Conservation (phyloP, 1,140 invertebrate species). For the Pemphigus obesinymphae region DNA sequence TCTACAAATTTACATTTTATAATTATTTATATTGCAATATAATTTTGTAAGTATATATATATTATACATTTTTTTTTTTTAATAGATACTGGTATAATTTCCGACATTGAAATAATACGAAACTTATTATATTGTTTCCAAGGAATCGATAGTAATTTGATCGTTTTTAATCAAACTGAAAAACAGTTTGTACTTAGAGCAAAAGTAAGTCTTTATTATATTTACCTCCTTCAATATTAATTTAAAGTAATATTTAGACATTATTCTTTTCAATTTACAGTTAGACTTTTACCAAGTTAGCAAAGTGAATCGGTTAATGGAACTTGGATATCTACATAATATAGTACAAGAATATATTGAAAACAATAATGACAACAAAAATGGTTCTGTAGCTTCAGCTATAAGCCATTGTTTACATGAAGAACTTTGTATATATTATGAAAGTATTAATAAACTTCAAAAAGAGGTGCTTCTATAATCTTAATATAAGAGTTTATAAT, state of each 20-base stretch:
- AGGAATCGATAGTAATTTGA: constrained; percentile 12
- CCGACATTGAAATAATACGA: constrained; percentile 17
- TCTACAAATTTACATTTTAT: neutral
- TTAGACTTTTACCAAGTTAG: constrained; percentile 6
- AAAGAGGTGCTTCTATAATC: constrained; percentile 43
- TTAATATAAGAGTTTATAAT: neutral
- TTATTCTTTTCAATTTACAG: neutral
- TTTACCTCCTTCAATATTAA: neutral
- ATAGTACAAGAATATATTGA: constrained; percentile 66
- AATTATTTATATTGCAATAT: neutral
- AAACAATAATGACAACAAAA: constrained; percentile 59
- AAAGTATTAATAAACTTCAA: constrained; percentile 80
- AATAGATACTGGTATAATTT: neutral
- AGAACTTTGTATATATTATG: constrained; percentile 81
- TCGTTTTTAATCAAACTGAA: constrained; percentile 5
- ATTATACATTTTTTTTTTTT: neutral
- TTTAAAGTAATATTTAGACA: neutral
- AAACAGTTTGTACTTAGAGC: constrained; percentile 2
- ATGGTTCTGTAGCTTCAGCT: constrained; percentile 77
- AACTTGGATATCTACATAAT: constrained; percentile 83
- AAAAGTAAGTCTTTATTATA: neutral
- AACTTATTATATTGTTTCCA: constrained; percentile 27
- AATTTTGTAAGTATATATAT: neutral
- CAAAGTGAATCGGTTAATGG: constrained; percentile 60
- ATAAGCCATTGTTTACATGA: constrained; percentile 78